phyloP scores from a whole-genome alignment of 2,888 invertebrate species.

The Nomada fucata region DNA sequence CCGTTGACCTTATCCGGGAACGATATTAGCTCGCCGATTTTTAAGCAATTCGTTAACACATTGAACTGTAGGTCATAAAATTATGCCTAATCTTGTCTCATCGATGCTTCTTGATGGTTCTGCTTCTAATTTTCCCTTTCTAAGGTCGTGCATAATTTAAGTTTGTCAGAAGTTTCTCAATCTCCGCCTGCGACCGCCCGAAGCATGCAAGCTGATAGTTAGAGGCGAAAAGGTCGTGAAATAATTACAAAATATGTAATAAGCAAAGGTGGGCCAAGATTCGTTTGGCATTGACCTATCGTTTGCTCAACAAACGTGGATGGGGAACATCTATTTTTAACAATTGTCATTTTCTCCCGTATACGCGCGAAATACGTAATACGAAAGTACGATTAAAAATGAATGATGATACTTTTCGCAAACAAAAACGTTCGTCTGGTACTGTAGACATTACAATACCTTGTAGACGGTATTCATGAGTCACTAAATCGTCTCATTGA shows the following conservation, averaged over 20 bases:
- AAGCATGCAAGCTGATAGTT: constrained; percentile 23
- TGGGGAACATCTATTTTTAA: neutral
- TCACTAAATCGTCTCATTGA: constrained; percentile 22
- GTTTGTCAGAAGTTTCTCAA: constrained; percentile 25
- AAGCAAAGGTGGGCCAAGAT: neutral
- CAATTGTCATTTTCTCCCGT: neutral
- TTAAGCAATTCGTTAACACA: neutral
- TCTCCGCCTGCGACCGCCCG: too few relatives aligned
- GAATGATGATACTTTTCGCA: constrained; percentile 47
- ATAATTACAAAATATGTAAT: constrained; percentile 35
- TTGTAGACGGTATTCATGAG: constrained; percentile 27
- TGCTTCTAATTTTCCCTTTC: too few relatives aligned
- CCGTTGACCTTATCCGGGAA: neutral
- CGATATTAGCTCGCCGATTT: too few relatives aligned
- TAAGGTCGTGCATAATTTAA: constrained; percentile 6
- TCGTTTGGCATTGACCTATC: constrained; percentile 21
- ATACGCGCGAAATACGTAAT: too few relatives aligned
- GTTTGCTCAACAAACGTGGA: constrained; percentile 4
- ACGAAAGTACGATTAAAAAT: constrained; percentile 30
- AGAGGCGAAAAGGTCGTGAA: constrained; percentile 26
- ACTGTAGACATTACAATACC: constrained; percentile 8
- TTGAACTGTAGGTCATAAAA: neutral
- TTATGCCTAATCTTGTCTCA: neutral
- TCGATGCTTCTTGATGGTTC: neutral
- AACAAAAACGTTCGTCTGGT: constrained; percentile 8